Evolutionary conservation across 2,888 invertebrate genomes (phyloP).

Genomic region (Phengaris arion): DNA sequence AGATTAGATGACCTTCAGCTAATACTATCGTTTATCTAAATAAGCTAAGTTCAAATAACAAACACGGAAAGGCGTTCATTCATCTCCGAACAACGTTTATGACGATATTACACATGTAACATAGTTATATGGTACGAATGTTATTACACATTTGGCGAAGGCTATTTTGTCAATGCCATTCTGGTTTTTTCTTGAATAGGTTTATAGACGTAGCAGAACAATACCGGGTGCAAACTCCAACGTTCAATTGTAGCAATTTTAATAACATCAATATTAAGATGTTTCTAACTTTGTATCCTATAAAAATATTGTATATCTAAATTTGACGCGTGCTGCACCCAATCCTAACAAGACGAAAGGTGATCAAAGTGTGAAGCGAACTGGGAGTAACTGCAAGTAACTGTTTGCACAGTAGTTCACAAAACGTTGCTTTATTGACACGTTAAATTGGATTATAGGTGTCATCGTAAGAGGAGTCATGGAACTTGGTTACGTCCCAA

Average conservation of each 20-base stretch:
- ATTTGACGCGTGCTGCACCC: background rate
- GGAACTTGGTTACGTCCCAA: conserved; percentile 36
- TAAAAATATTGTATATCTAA: background rate
- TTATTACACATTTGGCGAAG: background rate
- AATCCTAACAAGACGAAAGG: background rate
- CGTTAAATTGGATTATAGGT: conserved; percentile 41
- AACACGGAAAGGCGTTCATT: background rate
- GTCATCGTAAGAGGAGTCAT: conserved; percentile 35
- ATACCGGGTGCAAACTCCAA: background rate
- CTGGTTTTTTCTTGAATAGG: background rate
- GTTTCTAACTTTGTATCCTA: too few relatives aligned
- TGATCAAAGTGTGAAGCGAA: background rate
- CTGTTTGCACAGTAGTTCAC: background rate
- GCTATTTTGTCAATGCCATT: background rate
- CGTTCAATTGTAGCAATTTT: background rate
- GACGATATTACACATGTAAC: background rate
- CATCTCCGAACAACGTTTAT: background rate
- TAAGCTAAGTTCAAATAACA: conserved; percentile 41
- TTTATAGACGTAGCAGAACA: background rate
- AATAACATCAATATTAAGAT: background rate
- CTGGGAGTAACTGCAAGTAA: background rate
- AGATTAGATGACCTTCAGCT: conserved; percentile 14
- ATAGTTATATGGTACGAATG: background rate
- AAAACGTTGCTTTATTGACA: conserved; percentile 24
- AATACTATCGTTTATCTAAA: conserved; percentile 9